These are phyloP conservation scores for Lysandra bellargus DNA, from an alignment of 2,888 invertebrate species.

Conservation along the genomic window DNA sequence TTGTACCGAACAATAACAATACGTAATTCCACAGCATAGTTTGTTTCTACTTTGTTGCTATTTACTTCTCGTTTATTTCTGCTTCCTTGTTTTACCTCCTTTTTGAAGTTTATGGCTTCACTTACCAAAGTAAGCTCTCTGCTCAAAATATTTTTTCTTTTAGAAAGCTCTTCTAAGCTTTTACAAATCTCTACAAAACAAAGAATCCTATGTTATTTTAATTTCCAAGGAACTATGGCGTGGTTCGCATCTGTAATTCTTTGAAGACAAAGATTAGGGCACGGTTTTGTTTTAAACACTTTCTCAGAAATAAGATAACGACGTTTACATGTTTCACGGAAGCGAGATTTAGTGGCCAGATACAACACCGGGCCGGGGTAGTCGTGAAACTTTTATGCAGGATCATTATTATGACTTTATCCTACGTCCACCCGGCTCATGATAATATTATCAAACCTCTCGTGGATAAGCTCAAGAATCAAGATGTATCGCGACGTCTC, in stretches of 20 bases:
- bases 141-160: neutral
- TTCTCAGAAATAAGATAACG: conserved; percentile 66
- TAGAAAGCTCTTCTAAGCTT: neutral
- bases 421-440: neutral
- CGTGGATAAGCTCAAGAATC: neutral
- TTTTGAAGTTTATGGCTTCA: neutral
- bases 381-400: conserved; percentile 54
- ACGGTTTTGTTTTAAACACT: conserved; percentile 45
- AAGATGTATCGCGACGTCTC: neutral
- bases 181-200: neutral
- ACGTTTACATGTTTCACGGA: conserved; percentile 64
- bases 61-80: neutral
- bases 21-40: neutral
- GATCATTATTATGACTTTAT: conserved; percentile 27
- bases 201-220: neutral
- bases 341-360: conserved; percentile 68
- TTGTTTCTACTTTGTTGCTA: neutral
- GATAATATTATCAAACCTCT: neutral
- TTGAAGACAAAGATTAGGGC: conserved; percentile 35
- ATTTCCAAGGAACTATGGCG: neutral
- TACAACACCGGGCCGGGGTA: conserved; percentile 53
- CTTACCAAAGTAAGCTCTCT: neutral
- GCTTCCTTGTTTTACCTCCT: neutral
- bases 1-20: conserved; percentile 17
- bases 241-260: conserved; percentile 26